A percentile compares a stretch with the other conserved stretches of the same genome.
Evolutionary conservation across 2,888 invertebrate species (phyloP).

Genomic region (Lycocerus yunnanus): DNA sequence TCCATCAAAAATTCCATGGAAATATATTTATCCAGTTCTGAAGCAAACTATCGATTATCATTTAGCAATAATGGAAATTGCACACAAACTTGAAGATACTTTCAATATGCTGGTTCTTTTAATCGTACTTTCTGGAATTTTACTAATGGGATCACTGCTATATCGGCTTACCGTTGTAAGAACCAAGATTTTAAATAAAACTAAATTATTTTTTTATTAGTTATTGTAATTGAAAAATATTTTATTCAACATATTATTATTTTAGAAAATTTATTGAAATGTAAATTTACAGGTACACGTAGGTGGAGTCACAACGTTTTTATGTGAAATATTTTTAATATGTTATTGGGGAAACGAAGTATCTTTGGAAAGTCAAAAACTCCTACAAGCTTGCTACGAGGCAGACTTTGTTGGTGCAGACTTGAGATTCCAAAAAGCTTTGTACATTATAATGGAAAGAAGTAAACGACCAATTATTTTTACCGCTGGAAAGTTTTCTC

Average conservation of each 20-base stretch:
- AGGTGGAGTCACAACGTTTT: slow-evolving; percentile 11
- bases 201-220: too few species aligned
- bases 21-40: slow-evolving; percentile 6
- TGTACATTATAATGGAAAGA: slow-evolving; percentile 56
- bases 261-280: too few species aligned
- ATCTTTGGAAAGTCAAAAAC: slow-evolving; percentile 28
- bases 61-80: slow-evolving; percentile 25
- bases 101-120: slow-evolving; percentile 27
- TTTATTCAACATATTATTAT: too few species aligned
- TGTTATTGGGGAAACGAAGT: slow-evolving; percentile 35
- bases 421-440: slow-evolving; percentile 43
- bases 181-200: slow-evolving; percentile 1
- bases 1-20: slow-evolving; percentile 11
- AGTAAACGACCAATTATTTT: slow-evolving; percentile 56
- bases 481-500: slow-evolving; percentile 55
- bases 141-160: slow-evolving; percentile 14
- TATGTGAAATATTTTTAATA: slow-evolving; percentile 25
- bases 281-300: slow-evolving; percentile 9
- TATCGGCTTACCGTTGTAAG: slow-evolving; percentile 12
- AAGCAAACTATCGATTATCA: slow-evolving; percentile 26
- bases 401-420: slow-evolving; percentile 24
- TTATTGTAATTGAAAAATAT: too few species aligned
- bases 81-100: slow-evolving; percentile 24
- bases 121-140: slow-evolving; percentile 19
- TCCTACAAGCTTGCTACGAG: slow-evolving; percentile 27